phyloP scores from a whole-genome alignment of 2,797 vertebrate species.

The Syngnathus rostellatus region DNA sequence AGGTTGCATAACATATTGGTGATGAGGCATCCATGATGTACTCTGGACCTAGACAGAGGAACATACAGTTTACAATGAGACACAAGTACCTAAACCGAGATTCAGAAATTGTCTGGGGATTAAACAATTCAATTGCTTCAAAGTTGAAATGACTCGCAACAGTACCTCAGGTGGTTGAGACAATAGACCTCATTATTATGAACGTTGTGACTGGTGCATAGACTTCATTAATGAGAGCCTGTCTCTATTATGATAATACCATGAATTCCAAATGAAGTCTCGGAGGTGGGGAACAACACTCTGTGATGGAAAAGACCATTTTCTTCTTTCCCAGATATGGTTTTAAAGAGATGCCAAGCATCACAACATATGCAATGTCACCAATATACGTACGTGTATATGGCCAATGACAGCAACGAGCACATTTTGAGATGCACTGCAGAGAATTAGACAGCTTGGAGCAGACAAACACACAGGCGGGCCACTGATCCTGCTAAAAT shows the following conservation, averaged over 20 bases:
- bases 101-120: slow-evolving; percentile 20
- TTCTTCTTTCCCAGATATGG: not conserved
- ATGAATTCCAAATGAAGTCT: slow-evolving; percentile 6
- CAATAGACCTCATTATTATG: slow-evolving; percentile 27
- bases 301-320: not conserved
- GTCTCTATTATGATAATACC: slow-evolving; percentile 27
- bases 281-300: not conserved
- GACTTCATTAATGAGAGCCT: slow-evolving; percentile 30
- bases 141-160: not conserved
- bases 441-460: slow-evolving; percentile 62
- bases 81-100: too few species aligned
- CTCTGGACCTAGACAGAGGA: slow-evolving; percentile 81
- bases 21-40: slow-evolving; percentile 99
- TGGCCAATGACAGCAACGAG: slow-evolving; percentile 39
- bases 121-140: not conserved
- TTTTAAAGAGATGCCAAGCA: not conserved
- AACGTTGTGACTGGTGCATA: slow-evolving; percentile 17
- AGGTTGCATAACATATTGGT: slow-evolving; percentile 99
- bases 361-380: slow-evolving; percentile 22
- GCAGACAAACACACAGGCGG: slow-evolving; percentile 62
- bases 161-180: not conserved
- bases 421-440: slow-evolving; percentile 33
- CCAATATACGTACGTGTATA: slow-evolving; percentile 21
- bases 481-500: slow-evolving; percentile 63
- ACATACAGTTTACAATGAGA: not conserved